Percentiles rank a stretch among this genome's conserved stretches.
Evolutionary conservation across 2,888 invertebrate species (phyloP).

Genomic region (Orchesella flavescens): DNA sequence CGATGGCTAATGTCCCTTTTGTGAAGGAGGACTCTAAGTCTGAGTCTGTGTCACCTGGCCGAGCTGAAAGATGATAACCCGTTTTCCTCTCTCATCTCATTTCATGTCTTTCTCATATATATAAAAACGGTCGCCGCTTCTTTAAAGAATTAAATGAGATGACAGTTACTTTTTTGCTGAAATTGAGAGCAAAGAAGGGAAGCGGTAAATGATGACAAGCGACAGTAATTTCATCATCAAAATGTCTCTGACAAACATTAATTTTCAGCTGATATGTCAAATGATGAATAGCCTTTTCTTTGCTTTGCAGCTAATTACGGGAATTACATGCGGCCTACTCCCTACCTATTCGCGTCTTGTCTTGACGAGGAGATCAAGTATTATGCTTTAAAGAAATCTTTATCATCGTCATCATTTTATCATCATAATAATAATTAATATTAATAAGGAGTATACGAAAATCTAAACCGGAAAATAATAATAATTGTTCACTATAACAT

Average conservation of each 20-base stretch:
- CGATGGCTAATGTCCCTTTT: neutral
- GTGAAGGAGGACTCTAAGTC: neutral
- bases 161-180: neutral
- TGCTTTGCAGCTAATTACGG: too few species aligned
- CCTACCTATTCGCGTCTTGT: too few species aligned
- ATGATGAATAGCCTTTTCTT: neutral
- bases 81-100: constrained; percentile 38
- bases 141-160: constrained; percentile 9
- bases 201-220: constrained; percentile 39
- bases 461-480: too few species aligned
- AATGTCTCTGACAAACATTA: constrained; percentile 25
- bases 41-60: constrained; percentile 28
- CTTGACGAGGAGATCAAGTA: too few species aligned
- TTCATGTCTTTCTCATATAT: neutral
- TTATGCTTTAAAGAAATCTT: neutral
- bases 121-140: constrained; percentile 4
- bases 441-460: too few species aligned
- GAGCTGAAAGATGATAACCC: constrained; percentile 58
- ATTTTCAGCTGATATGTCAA: constrained; percentile 38
- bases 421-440: too few species aligned
- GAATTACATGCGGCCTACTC: too few species aligned
- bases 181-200: neutral
- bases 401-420: too few species aligned
- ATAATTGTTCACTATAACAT: too few species aligned
- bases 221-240: constrained; percentile 52